Percentiles rank a stretch among this genome's conserved stretches.
Conservation (phyloP, 2,797 vertebrate species). For the Phataginus tetradactyla region DNA sequence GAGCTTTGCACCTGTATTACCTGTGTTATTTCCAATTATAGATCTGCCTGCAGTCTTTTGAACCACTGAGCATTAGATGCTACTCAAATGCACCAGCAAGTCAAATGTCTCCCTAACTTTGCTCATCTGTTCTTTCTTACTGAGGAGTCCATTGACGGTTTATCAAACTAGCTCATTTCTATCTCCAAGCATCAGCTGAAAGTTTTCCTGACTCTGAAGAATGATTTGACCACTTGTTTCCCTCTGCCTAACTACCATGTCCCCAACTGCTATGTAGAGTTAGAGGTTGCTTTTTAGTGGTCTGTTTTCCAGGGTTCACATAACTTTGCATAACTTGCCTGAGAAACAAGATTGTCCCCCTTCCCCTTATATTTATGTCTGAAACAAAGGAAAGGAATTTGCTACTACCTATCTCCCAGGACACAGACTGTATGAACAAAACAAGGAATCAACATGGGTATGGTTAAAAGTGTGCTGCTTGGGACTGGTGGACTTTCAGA, state of each 20-base stretch:
- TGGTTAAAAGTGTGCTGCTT: background rate
- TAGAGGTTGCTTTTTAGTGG: background rate
- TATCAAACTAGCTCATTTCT: background rate
- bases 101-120: background rate
- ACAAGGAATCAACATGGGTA: too few species aligned
- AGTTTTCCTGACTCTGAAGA: background rate
- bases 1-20: background rate
- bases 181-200: background rate
- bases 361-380: background rate
- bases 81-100: background rate
- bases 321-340: background rate
- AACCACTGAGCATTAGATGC: background rate
- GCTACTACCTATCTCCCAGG: background rate
- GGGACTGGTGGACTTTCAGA: background rate
- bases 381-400: background rate
- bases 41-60: background rate
- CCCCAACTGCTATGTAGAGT: rapidly evolving
- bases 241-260: background rate
- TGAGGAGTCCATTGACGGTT: background rate
- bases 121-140: background rate
- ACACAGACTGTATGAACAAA: background rate
- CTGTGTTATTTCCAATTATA: background rate
- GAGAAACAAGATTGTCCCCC: background rate
- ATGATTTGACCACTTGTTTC: background rate
- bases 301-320: background rate